Evolutionary conservation across 2,113 vertebrate genomes (phyloP).

Genomic region (Vireo altiloquus): DNA sequence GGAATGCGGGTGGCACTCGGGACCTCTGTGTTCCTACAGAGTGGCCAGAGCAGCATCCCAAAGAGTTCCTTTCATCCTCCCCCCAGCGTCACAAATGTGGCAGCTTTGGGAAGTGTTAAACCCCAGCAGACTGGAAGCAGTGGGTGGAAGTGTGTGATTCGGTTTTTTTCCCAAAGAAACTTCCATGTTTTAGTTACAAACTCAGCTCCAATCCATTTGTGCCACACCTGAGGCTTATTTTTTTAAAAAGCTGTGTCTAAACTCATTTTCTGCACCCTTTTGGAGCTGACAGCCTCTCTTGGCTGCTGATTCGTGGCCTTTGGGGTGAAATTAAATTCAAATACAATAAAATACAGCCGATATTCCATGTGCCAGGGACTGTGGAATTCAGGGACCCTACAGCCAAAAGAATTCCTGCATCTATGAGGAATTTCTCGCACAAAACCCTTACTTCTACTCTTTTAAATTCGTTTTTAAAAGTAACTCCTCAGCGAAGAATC

Average conservation of each 20-base stretch:
- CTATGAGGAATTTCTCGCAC: neutral
- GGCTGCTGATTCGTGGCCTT: neutral
- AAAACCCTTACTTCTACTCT: neutral
- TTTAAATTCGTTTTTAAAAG: neutral
- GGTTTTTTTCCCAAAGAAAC: neutral
- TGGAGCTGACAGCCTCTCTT: neutral
- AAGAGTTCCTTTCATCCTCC: neutral
- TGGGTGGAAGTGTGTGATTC: neutral
- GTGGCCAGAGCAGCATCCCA: neutral
- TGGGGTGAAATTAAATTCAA: neutral
- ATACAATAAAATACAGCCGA: neutral
- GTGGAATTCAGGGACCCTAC: neutral
- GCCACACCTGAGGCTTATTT: neutral
- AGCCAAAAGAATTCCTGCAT: neutral
- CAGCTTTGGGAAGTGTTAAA: neutral
- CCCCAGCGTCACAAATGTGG: neutral
- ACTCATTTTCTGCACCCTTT: neutral
- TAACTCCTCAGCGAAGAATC: neutral
- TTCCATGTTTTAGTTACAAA: neutral
- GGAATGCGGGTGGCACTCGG: neutral
- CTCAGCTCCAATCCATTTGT: neutral
- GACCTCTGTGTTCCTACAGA: accelerated
- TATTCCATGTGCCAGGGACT: neutral
- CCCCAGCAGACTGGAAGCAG: neutral
- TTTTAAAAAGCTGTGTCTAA: neutral